phyloP scores from a whole-genome alignment of 2,888 invertebrate genomes.

The Meloe dianella region DNA sequence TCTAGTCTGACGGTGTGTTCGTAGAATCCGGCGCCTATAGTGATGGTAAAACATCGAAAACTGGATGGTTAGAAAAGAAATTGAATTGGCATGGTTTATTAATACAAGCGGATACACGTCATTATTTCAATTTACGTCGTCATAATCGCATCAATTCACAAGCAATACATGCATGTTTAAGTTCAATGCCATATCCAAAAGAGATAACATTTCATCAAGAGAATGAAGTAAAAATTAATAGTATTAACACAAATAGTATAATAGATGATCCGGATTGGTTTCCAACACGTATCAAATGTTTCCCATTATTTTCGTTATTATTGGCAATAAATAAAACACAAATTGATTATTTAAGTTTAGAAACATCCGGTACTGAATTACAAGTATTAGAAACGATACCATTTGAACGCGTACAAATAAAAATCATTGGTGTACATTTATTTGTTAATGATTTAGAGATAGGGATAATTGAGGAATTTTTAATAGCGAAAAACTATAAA shows the following conservation, averaged over 20 bases:
- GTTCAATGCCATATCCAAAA: conserved; percentile 76
- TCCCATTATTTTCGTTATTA: conserved; percentile 82
- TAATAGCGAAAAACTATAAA: conserved; percentile 55
- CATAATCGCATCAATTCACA: no score
- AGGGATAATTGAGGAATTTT: conserved; percentile 55
- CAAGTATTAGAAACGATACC: conserved; percentile 68
- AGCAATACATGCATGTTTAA: conserved; percentile 85
- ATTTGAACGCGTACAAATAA: conserved; percentile 60
- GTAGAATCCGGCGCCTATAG: conserved; percentile 71
- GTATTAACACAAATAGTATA: conserved; percentile 63
- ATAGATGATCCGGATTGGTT: conserved; percentile 66
- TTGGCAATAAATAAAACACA: conserved; percentile 75
- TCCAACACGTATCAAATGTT: conserved; percentile 80
- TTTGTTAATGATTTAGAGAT: conserved; percentile 50
- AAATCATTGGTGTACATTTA: conserved; percentile 58
- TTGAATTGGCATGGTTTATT: no score
- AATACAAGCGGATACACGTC: no score
- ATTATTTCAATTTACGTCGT: no score
- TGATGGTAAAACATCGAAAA: conserved; percentile 67
- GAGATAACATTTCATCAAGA: conserved; percentile 65
- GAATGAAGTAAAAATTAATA: conserved; percentile 59
- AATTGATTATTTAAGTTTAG: conserved; percentile 75
- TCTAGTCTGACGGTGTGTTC: conserved; percentile 73
- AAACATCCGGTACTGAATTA: conserved; percentile 63
- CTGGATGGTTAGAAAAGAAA: conserved; percentile 73